These are phyloP conservation scores for Pocota personata DNA, from an alignment of 2,888 invertebrate species.

Conservation along the genomic window DNA sequence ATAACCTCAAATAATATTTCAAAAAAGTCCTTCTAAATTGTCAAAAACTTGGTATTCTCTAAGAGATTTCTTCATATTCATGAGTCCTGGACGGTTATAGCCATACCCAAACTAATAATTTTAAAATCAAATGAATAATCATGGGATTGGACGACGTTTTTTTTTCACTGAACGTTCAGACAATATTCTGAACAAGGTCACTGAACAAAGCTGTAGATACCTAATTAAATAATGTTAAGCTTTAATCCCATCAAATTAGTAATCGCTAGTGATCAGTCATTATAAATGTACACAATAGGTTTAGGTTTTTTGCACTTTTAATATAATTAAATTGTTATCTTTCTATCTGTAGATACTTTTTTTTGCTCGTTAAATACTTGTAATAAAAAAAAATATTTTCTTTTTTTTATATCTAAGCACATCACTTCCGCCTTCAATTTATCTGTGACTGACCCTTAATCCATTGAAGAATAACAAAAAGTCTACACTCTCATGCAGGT, in stretches of 20 bases:
- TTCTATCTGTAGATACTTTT: background rate
- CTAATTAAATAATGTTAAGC: background rate
- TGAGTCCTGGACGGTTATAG: too few species aligned
- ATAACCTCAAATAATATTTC: too few species aligned
- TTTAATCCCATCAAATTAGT: constrained; percentile 14
- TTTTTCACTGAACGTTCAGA: too few species aligned
- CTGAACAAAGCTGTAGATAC: too few species aligned
- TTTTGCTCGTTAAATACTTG: background rate
- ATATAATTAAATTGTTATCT: background rate
- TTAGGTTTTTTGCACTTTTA: background rate
- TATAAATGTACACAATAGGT: background rate
- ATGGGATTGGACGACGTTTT: too few species aligned
- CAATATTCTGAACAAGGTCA: too few species aligned
- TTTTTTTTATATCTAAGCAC: background rate
- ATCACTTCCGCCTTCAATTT: constrained; percentile 35
- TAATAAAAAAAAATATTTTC: background rate
- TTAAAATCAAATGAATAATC: too few species aligned
- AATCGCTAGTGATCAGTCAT: background rate
- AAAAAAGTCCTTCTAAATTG: too few species aligned
- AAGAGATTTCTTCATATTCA: too few species aligned
- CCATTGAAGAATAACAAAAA: constrained; percentile 27
- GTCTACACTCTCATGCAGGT: background rate
- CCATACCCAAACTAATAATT: too few species aligned
- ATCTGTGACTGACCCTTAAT: constrained; percentile 40
- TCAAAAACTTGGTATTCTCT: too few species aligned